Evolutionary conservation across 2,797 vertebrate species (phyloP).

Genomic region (Euphonia xanthogaster): DNA sequence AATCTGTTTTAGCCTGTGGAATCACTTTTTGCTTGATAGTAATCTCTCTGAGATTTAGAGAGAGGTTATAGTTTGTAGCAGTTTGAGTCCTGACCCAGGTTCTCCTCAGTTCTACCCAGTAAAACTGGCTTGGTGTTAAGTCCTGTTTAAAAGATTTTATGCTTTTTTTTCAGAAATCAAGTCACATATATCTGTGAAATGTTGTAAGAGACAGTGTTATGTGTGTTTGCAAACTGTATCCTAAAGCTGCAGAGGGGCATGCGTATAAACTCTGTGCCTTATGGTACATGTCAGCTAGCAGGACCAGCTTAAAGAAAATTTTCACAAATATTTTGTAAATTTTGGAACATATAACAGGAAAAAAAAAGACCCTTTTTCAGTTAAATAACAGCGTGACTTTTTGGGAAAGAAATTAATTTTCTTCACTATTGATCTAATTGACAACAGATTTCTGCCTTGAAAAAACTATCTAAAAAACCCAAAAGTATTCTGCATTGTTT

Average conservation of each 20-base stretch:
- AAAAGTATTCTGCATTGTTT: neutral
- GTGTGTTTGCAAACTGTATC: neutral
- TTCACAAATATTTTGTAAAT: neutral
- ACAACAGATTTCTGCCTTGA: neutral
- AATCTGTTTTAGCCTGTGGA: constrained; percentile 23
- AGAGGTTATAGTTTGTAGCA: neutral
- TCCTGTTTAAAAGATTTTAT: neutral
- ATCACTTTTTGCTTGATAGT: neutral
- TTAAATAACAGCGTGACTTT: neutral
- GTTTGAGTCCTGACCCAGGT: neutral
- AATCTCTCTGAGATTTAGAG: neutral
- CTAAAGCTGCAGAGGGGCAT: neutral
- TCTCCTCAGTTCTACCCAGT: neutral
- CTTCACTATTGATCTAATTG: neutral
- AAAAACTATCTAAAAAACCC: neutral
- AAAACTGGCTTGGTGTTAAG: neutral
- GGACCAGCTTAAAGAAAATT: neutral
- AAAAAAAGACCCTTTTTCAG: neutral
- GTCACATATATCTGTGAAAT: neutral
- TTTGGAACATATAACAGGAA: neutral
- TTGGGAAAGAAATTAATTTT: neutral
- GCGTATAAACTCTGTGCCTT: neutral
- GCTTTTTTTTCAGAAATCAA: neutral
- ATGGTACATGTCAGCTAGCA: neutral
- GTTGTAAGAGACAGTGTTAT: neutral